Evolutionary conservation across 2,888 invertebrate genomes (phyloP).

Genomic region (Myopa tessellatipennis): DNA sequence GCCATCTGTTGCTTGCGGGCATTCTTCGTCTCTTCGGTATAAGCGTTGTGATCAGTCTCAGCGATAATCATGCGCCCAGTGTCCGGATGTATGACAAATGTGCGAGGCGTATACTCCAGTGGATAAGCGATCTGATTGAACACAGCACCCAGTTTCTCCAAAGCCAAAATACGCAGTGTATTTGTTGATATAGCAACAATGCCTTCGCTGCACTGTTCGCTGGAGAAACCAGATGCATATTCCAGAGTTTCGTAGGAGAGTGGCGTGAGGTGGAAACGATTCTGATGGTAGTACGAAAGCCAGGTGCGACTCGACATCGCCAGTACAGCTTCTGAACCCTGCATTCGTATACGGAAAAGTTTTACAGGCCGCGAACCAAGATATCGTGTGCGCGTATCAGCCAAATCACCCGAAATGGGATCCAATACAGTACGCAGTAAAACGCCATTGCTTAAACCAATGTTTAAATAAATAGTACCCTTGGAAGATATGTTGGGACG

Average conservation of each 20-base stretch:
- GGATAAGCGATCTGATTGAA: conserved; percentile 96
- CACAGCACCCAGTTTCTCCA: conserved; percentile 98
- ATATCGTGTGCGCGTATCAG: conserved; percentile 97
- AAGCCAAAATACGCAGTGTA: conserved; percentile 93
- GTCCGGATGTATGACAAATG: conserved; percentile 92
- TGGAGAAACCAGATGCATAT: conserved; percentile 95
- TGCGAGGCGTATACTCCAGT: conserved; percentile 94
- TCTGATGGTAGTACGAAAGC: conserved; percentile 98
- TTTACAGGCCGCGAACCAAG: conserved; percentile 96
- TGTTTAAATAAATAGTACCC: conserved; percentile 90
- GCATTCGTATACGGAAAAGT: conserved; percentile 94
- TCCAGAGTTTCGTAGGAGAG: conserved; percentile 96
- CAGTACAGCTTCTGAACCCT: conserved; percentile 94
- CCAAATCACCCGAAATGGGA: conserved; percentile 94
- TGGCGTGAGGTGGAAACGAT: conserved; percentile 93
- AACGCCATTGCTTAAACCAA: conserved; percentile 97
- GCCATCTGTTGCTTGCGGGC: conserved; percentile 95
- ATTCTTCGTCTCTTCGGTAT: conserved; percentile 96
- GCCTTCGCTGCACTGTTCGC: conserved; percentile 98
- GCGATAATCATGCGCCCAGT: conserved; percentile 90
- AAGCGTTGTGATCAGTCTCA: conserved; percentile 98
- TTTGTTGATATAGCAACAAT: conserved; percentile 99
- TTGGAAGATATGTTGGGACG: conserved; percentile 68
- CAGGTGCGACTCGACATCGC: conserved; percentile 98
- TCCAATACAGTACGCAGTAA: conserved; percentile 93